Evolutionary conservation across 2,888 invertebrate genomes (phyloP), one percentile per base, ranked within the genome.

Genomic region (Lithophane leautieri): DNA sequence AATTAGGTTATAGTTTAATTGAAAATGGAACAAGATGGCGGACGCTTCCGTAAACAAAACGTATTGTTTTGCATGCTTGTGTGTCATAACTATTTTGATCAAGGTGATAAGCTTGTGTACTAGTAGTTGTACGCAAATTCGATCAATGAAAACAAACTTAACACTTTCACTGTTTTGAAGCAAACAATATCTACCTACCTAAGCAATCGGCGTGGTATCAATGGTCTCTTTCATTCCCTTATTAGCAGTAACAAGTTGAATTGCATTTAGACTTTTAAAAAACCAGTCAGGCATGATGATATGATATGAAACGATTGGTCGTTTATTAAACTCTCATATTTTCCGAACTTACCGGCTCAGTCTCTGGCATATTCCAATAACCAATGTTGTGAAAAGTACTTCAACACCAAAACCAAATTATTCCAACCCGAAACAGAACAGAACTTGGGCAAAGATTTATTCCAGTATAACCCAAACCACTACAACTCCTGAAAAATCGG

Each of bases 1-100:
- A 80, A 87, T 82, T 85, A 81, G 78, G 73, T 83, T 85, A 83
- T 79, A 63, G 74, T 73, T 54, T 83, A 80, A 84, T 85, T 85
- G 82, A 81, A 76, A 78, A 73, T 62, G 73, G 40, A 76, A 52
- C 79, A 83, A 86, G 77, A 86, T 80, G 69, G 84, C 73, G 70
- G 34, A 3, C 7, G 73, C 44, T 85, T 83, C 85, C 83, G 78
- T 72, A 84, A 78, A 86, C 76, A 82, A 73, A 71, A 54, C n/a
- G 16, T n/a, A 52, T 73, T 78, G 74, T 78, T 34, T 63, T 67
- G 62, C 78, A 67, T 81, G 70, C 44, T 61, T 50, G 60, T 60
- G 16, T 71, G 50, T 44, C 72, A 25, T 77, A 56, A 80, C 63
- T 61, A 40, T 71, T 76, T 28, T 44, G 28, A 56, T 72, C 72